Evolutionary conservation across 2,113 vertebrate genomes (phyloP), one percentile per base, ranked within the genome.

Genomic region (Hoplias malabaricus): DNA sequence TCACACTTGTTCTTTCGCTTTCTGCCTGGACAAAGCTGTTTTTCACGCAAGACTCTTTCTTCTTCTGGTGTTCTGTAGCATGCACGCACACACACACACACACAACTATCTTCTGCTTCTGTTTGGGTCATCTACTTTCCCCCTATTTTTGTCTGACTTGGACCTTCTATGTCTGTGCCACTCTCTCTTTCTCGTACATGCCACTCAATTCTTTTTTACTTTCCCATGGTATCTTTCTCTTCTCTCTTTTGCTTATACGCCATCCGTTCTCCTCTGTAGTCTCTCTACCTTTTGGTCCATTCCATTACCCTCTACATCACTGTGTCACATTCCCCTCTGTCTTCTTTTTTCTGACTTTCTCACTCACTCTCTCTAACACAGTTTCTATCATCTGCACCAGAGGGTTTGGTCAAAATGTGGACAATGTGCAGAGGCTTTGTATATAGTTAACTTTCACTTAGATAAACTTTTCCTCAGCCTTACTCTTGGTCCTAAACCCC

Each of bases 41-140:
- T 84, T 79, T 85, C 77, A 83, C 11, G 25, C 40, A 40, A 59
- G 21, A 36, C 83, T 86, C 80, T 82, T 79, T 82, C 84, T 82
- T 80, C 80, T 74, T 78, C 62, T 33, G n/a, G 59, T 23, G 62
- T 57, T 23, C 34, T 46, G 13, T 42, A 85, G 43, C 3, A 31
- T 36, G 34, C 69, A 73, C 33, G 33, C 82, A 36, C 69, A 80
- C 83, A 31, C 73, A 85, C 62, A 86, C 75, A 82, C 74, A 86
- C 79, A n/a, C n/a, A n/a, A n/a, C n/a, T n/a, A 63, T 79, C 33
- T 56, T 71, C 76, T 70, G 77, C 65, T 13, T 43, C 83, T 34
- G 42, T 50, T 43, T 75, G 59, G n/a, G n/a, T 59, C 54, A 74
- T n/a, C 29, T 16, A 25, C 48, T 63, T 40, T 11, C 21, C 14